Conservation (phyloP, 2,888 invertebrate genomes). For the Desoria tigrina region DNA sequence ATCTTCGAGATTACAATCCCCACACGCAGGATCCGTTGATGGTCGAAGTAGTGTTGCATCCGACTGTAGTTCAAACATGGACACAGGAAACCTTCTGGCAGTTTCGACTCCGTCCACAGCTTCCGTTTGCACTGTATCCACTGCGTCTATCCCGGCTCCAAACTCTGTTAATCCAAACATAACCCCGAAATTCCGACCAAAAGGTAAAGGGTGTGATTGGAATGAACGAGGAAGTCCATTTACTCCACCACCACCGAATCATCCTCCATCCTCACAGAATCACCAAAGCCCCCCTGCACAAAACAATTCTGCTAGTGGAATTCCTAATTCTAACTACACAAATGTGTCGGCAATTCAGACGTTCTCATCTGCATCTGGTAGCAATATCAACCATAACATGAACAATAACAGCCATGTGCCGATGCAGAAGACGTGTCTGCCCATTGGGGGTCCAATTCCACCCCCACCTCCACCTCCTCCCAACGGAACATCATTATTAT, state of each 20-base stretch:
- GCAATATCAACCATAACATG: constrained; percentile 2
- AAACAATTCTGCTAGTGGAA: constrained; percentile 14
- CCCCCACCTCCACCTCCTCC: constrained; percentile 37
- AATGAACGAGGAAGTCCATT: constrained; percentile 38
- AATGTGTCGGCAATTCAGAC: constrained; percentile 5
- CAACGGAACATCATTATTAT: constrained; percentile 36
- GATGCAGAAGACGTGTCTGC: constrained; percentile 9
- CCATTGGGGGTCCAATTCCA: constrained; percentile 27
- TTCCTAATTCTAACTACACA: constrained; percentile 2
- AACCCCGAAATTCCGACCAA: constrained; percentile 46
- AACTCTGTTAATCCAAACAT: neutral
- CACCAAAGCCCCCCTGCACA: constrained; percentile 18
- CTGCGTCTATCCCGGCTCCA: neutral
- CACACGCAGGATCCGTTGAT: constrained; percentile 38
- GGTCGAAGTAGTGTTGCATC: constrained; percentile 52
- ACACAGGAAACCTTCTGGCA: constrained; percentile 26
- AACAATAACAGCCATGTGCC: constrained; percentile 17
- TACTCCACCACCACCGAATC: constrained; percentile 38
- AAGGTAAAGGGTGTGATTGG: constrained; percentile 50
- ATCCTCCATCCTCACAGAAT: constrained; percentile 15
- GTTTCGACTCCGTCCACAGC: constrained; percentile 30
- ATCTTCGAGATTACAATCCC: constrained; percentile 29
- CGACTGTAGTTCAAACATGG: constrained; percentile 46
- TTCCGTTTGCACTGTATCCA: constrained; percentile 13
- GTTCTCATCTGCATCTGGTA: constrained; percentile 17